Evolutionary conservation across 2,797 vertebrate species (phyloP).

Genomic region (Alfaro cultratus): DNA sequence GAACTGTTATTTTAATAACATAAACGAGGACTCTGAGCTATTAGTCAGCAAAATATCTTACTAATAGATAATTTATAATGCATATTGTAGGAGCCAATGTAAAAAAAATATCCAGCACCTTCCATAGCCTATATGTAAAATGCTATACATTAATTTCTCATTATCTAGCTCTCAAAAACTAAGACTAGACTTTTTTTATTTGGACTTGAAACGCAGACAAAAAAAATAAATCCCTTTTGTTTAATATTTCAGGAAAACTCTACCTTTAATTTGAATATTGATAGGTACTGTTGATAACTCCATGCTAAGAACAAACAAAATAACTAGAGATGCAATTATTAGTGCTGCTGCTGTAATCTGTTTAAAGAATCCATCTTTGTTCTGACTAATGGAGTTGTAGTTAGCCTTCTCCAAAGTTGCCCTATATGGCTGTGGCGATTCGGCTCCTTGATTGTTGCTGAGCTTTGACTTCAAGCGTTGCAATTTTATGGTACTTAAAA

Average conservation of each 20-base stretch:
- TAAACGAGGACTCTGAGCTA: not conserved
- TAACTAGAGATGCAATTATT: not conserved
- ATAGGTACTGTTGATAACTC: not conserved
- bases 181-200: not conserved
- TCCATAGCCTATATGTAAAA: not conserved
- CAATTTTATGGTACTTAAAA: not conserved
- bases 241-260: not conserved
- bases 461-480: not conserved
- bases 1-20: not conserved
- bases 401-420: not conserved
- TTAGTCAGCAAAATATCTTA: not conserved
- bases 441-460: not conserved
- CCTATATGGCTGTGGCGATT: not conserved
- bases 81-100: too few relatives aligned
- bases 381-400: not conserved
- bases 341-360: not conserved
- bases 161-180: not conserved
- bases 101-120: not conserved
- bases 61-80: too few relatives aligned
- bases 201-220: not conserved
- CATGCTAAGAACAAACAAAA: not conserved
- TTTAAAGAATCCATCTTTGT: not conserved
- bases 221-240: not conserved
- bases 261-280: not conserved
- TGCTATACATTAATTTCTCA: not conserved